Evolutionary conservation across 2,113 vertebrate species (phyloP).

Genomic region (Pterocles burchelli): DNA sequence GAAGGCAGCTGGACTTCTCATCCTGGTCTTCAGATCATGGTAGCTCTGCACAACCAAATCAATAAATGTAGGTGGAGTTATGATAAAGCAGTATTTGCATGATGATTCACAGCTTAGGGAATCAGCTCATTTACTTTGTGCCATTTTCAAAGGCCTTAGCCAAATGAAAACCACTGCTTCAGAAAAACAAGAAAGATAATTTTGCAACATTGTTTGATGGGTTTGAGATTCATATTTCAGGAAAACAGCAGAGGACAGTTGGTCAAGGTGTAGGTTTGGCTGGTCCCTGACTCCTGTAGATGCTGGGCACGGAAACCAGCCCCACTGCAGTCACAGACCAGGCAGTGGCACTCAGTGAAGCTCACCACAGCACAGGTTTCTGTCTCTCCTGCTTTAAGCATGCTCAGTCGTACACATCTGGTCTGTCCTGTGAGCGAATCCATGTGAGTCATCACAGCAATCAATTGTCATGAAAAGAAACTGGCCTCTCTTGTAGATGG

Average conservation of each 20-base stretch:
- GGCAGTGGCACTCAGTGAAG: rapidly evolving
- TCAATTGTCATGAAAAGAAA: neutral
- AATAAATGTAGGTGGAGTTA: neutral
- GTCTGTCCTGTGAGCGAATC: neutral
- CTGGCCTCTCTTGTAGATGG: neutral
- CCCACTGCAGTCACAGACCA: neutral
- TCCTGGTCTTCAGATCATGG: neutral
- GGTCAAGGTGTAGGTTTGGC: neutral
- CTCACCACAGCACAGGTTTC: neutral
- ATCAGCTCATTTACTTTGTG: neutral
- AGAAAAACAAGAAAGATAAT: neutral
- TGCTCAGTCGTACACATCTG: neutral
- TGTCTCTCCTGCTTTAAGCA: neutral
- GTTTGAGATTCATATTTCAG: neutral
- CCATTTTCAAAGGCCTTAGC: neutral
- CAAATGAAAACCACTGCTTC: neutral
- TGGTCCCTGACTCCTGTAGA: neutral
- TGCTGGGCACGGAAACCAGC: neutral
- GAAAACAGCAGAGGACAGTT: neutral
- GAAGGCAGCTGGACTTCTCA: neutral
- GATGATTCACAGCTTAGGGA: neutral
- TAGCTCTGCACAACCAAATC: neutral
- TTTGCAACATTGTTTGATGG: neutral
- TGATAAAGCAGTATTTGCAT: neutral
- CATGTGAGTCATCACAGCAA: neutral